These are phyloP conservation scores for Chymomyza amoena DNA, from an alignment of 2,888 invertebrate species.

Conservation along the genomic window DNA sequence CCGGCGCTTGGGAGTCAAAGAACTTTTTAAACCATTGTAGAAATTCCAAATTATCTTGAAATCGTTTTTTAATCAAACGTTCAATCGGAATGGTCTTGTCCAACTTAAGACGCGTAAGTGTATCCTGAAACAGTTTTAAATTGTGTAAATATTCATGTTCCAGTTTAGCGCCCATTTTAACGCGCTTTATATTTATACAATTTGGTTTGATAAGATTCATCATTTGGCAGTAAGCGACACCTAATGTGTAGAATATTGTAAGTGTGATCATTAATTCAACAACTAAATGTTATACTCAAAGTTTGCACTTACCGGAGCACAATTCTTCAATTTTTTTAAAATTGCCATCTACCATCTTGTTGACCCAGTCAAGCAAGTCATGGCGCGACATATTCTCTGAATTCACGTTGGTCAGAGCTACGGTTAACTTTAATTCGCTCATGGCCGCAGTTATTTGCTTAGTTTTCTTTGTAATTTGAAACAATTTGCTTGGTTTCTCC, in stretches of 20 bases:
- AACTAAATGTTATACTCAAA: no score
- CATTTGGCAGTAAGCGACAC: constrained; percentile 99
- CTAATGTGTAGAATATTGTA: constrained; percentile 76
- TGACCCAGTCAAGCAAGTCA: constrained; percentile 99
- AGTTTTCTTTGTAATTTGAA: neutral
- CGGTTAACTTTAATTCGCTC: constrained; percentile 57
- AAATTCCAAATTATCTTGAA: constrained; percentile 99
- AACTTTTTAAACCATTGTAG: constrained; percentile 99
- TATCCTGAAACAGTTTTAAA: constrained; percentile 97
- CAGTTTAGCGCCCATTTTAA: constrained; percentile 96
- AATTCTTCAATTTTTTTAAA: constrained; percentile 98
- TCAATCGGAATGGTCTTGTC: constrained; percentile 85
- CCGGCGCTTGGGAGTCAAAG: constrained; percentile 98
- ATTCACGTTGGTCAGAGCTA: constrained; percentile 58
- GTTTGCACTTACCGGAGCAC: constrained; percentile 82
- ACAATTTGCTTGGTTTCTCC: neutral
- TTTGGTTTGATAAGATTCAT: constrained; percentile 98
- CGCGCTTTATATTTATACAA: constrained; percentile 91
- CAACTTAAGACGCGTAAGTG: constrained; percentile 96
- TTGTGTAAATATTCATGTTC: constrained; percentile 99
- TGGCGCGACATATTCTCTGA: constrained; percentile 97
- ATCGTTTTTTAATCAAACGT: constrained; percentile 94
- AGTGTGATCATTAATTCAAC: no score
- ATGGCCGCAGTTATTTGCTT: constrained; percentile 13
- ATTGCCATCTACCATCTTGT: constrained; percentile 93